A percentile compares a stretch with the other conserved stretches of the same genome.
These are phyloP conservation scores for Caranx melampygus DNA, from an alignment of 2,113 vertebrate species.

Conservation along the genomic window DNA sequence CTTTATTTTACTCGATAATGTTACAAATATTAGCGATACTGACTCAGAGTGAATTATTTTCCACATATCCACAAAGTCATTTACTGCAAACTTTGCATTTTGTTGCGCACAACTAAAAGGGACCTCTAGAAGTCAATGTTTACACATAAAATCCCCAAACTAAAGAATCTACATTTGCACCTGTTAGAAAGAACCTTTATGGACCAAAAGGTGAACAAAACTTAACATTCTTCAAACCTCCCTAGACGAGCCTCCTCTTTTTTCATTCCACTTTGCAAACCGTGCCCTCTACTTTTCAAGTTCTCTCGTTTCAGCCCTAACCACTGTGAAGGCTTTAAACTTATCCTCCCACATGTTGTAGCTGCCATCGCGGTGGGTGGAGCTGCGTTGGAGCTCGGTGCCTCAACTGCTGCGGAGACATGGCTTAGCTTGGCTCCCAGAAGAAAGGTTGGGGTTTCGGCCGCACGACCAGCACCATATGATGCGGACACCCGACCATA, in stretches of 20 bases:
- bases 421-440: slow-evolving; percentile 54
- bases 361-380: slow-evolving; percentile 52
- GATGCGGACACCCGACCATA: slow-evolving; percentile 47
- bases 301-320: slow-evolving; percentile 28
- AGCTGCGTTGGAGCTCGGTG: slow-evolving; percentile 29
- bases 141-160: background rate
- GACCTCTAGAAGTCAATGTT: background rate
- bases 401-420: slow-evolving; percentile 44
- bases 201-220: background rate
- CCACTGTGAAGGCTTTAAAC: slow-evolving; percentile 42
- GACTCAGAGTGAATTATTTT: too few relatives aligned
- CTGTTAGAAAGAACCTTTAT: background rate
- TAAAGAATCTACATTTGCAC: background rate
- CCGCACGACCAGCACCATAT: slow-evolving; percentile 56
- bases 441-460: slow-evolving; percentile 60
- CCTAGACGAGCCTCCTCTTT: background rate
- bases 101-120: too few relatives aligned
- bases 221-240: slow-evolving; percentile 1
- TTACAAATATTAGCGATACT: too few relatives aligned
- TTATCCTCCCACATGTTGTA: slow-evolving; percentile 22
- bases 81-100: too few relatives aligned
- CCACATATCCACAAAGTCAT: too few relatives aligned
- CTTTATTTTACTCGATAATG: too few relatives aligned
- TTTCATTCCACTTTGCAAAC: background rate
- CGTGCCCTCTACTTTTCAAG: slow-evolving; percentile 1